Conservation (phyloP, 1,140 invertebrate species). For the Drosophila insularis region DNA sequence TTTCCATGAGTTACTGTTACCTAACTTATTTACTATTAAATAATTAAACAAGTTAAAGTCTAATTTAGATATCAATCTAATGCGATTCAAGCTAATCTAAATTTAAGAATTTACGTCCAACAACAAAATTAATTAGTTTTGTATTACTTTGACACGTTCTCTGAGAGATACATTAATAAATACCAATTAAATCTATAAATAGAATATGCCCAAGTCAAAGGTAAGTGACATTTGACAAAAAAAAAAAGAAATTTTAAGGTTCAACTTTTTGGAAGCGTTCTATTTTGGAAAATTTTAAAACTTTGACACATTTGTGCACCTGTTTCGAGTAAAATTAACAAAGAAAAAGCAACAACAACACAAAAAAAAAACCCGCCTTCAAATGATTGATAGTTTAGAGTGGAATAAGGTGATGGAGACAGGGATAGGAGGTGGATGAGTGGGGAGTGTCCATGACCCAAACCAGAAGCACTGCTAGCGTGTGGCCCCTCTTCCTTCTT, state of each 20-base stretch:
- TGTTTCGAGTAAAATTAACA: conserved; percentile 1
- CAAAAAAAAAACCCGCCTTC: background rate
- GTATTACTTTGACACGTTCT: background rate
- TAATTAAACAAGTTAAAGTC: too few species aligned
- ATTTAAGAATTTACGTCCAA: background rate
- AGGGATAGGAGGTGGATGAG: background rate
- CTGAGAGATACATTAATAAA: conserved; percentile 1
- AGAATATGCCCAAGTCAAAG: background rate
- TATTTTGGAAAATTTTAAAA: conserved; percentile 6
- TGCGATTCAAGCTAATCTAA: background rate
- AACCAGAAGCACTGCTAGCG: background rate
- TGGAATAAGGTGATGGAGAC: background rate
- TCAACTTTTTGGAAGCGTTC: background rate
- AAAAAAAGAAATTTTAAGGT: background rate
- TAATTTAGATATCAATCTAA: background rate
- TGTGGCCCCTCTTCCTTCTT: background rate
- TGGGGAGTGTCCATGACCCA: background rate
- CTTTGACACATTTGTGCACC: conserved; percentile 12
- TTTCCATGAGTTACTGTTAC: too few species aligned
- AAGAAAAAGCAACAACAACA: background rate
- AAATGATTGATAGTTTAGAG: conserved; percentile 17
- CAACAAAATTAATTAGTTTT: background rate
- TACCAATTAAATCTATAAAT: background rate
- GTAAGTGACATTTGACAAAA: conserved; percentile 10
- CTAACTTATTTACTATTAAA: too few species aligned